Evolutionary conservation across 37 sponge, comb jelly and placozoan genomes (phyloP).

Genomic region (Halisarca cf. caerulea): DNA sequence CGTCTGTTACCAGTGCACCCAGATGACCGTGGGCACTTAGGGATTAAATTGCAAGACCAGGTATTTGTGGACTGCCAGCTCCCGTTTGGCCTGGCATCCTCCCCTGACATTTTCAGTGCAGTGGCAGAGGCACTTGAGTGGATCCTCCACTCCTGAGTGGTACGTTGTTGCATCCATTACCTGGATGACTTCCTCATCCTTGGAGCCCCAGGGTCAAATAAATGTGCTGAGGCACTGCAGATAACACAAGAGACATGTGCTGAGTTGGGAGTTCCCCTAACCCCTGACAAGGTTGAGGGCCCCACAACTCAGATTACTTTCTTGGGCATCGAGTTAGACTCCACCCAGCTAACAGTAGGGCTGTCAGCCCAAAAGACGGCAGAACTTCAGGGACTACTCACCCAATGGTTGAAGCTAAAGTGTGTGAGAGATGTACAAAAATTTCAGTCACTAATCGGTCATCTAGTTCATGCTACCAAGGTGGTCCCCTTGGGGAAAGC

Average conservation of each 20-base stretch:
- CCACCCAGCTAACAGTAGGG: background rate
- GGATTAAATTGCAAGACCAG: background rate
- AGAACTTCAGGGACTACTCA: background rate
- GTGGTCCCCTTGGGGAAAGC: constrained; percentile 11
- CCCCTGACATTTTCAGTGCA: constrained; percentile 1
- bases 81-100: constrained; percentile 11
- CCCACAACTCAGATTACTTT: background rate
- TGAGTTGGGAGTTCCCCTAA: background rate
- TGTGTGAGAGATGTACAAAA: background rate
- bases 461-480: background rate
- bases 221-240: background rate
- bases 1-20: constrained; percentile 2
- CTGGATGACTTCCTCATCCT: constrained; percentile 15
- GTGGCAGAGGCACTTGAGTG: constrained; percentile 30
- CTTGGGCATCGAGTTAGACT: constrained; percentile 12
- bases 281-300: constrained; percentile 17
- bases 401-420: background rate
- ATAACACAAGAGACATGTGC: background rate
- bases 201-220: background rate
- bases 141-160: background rate
- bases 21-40: background rate
- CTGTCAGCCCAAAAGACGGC: background rate
- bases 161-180: constrained; percentile 5
- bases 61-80: constrained; percentile 9
- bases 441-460: background rate